A percentile compares a stretch with the other conserved stretches of the same genome.
Conservation (phyloP, 2,888 invertebrate species). For the Thereva nobilitata region DNA sequence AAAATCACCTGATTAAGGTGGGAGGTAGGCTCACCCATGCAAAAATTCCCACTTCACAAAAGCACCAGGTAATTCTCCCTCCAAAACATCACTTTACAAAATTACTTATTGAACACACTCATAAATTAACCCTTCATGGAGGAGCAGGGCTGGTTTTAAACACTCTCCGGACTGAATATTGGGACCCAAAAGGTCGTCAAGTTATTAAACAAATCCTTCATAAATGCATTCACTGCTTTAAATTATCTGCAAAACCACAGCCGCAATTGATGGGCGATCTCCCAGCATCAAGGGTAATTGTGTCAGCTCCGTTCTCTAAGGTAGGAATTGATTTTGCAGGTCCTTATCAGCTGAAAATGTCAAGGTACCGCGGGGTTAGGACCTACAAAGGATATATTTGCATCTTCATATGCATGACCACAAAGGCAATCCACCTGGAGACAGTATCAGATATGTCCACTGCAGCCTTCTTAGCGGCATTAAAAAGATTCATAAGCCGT, state of each 20-base stretch:
- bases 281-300: no score
- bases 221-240: background rate
- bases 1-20: background rate
- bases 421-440: slow-evolving; percentile 32
- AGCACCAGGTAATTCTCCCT: background rate
- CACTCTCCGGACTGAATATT: background rate
- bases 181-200: background rate
- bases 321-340: no score
- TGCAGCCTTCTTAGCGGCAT: slow-evolving; percentile 26
- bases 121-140: slow-evolving; percentile 1
- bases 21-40: slow-evolving; percentile 1
- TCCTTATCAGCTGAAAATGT: no score
- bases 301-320: no score
- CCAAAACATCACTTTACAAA: background rate
- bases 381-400: slow-evolving; percentile 40
- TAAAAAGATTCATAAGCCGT: slow-evolving; percentile 6
- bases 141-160: background rate
- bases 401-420: slow-evolving; percentile 40
- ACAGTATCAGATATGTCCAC: slow-evolving; percentile 5
- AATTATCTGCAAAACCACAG: slow-evolving; percentile 3
- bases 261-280: no score
- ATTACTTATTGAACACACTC: background rate
- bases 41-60: no score
- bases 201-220: background rate
- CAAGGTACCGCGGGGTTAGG: no score